These are phyloP conservation scores for Chymomyza costata DNA, from an alignment of 1,140 invertebrate species.

Conservation along the genomic window DNA sequence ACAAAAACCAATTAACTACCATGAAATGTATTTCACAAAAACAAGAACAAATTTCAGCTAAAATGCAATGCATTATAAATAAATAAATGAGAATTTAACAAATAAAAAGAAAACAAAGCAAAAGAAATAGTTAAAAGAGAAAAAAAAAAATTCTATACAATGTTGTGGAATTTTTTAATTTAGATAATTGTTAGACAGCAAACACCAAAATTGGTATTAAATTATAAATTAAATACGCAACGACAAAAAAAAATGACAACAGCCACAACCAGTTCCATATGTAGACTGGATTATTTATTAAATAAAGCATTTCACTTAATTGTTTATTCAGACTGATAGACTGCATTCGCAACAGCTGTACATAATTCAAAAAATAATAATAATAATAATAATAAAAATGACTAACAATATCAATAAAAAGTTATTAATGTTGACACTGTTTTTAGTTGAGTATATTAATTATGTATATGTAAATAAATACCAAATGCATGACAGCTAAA, in stretches of 20 bases:
- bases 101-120: conserved; percentile 39
- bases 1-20: conserved; percentile 48
- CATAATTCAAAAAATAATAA: no score
- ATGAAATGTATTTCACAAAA: conserved; percentile 36
- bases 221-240: conserved; percentile 4
- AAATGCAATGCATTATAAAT: no score
- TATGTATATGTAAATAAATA: no score
- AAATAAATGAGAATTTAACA: no score
- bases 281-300: conserved; percentile 29
- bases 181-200: conserved; percentile 58
- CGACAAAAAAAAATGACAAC: not conserved
- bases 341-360: conserved; percentile 19
- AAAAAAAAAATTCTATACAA: conserved; percentile 43
- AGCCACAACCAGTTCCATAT: not conserved
- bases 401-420: conserved; percentile 12
- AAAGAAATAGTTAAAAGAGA: conserved; percentile 30
- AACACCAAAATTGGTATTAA: conserved; percentile 29
- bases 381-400: conserved; percentile 15
- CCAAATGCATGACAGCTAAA: no score
- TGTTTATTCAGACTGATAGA: conserved; percentile 39
- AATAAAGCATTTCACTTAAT: conserved; percentile 31
- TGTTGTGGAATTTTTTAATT: conserved; percentile 62
- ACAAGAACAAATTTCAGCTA: conserved; percentile 47
- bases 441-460: no score
- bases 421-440: no score